These are phyloP conservation scores for Noctua comes DNA, from an alignment of 2,888 invertebrate genomes.

Conservation along the genomic window DNA sequence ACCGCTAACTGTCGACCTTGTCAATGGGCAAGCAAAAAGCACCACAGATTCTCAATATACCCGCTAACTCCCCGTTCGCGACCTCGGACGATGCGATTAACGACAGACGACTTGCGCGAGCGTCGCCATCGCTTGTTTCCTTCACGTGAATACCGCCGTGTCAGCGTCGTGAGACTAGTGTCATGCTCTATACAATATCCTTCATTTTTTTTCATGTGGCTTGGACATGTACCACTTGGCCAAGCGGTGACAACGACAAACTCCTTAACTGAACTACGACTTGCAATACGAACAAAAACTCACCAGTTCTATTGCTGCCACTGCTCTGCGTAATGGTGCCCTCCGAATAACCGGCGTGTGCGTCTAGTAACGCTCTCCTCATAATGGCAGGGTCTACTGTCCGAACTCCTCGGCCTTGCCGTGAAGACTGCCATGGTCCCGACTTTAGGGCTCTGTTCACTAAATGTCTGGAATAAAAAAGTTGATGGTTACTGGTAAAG, in stretches of 20 bases:
- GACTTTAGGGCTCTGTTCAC: slow-evolving; percentile 93
- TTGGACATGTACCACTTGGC: background rate
- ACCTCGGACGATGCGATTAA: background rate
- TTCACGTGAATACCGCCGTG: background rate
- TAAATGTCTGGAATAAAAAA: slow-evolving; percentile 91
- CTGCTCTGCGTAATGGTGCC: slow-evolving; percentile 65
- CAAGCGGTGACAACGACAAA: background rate
- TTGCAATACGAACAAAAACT: background rate
- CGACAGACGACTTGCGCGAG: background rate
- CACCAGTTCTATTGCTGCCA: slow-evolving; percentile 79
- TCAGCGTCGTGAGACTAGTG: background rate
- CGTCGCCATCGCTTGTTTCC: background rate
- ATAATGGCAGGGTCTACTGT: slow-evolving; percentile 94
- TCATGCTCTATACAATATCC: background rate
- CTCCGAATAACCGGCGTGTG: slow-evolving; percentile 81
- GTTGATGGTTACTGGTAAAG: background rate
- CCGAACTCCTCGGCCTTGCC: slow-evolving; percentile 92
- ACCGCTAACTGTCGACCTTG: background rate
- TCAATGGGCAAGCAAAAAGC: slow-evolving; percentile 14
- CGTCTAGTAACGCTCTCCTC: slow-evolving; percentile 91
- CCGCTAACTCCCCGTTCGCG: background rate
- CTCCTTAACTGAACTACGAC: background rate
- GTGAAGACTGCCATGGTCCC: slow-evolving; percentile 91
- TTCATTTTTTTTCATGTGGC: background rate
- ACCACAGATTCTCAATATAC: slow-evolving; percentile 13